Evolutionary conservation across 2,888 invertebrate species (phyloP).

Genomic region (Noctua pronuba): DNA sequence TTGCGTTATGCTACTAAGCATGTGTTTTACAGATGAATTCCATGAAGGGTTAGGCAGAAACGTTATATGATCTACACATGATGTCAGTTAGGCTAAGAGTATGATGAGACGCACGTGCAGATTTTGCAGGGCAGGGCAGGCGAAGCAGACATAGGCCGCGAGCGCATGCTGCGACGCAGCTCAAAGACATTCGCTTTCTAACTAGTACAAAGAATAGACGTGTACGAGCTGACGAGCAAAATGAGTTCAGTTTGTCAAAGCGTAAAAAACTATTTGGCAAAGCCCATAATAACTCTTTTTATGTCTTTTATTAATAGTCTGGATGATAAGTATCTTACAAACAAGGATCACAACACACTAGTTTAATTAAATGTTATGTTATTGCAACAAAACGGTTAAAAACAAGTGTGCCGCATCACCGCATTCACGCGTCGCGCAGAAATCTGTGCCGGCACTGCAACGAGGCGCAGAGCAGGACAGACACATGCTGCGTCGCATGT

Average conservation of each 20-base stretch:
- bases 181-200: too few species aligned
- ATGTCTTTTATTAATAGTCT: too few species aligned
- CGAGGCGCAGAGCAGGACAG: constrained; percentile 10
- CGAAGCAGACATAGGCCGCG: background rate
- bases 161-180: background rate
- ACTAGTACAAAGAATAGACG: too few species aligned
- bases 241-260: too few species aligned
- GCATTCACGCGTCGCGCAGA: background rate
- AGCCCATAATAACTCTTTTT: too few species aligned
- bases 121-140: background rate
- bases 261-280: too few species aligned
- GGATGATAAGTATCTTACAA: background rate
- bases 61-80: background rate
- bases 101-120: background rate
- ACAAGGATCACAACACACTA: background rate
- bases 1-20: background rate
- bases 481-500: background rate
- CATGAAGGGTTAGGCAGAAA: background rate
- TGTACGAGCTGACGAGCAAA: too few species aligned
- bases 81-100: background rate
- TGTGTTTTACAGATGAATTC: background rate
- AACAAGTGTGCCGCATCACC: background rate
- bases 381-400: background rate
- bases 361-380: background rate
- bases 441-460: constrained; percentile 1